Conservation (phyloP, 64 coral and sea anemone genomes). For the Stichodactyla mertensii region DNA sequence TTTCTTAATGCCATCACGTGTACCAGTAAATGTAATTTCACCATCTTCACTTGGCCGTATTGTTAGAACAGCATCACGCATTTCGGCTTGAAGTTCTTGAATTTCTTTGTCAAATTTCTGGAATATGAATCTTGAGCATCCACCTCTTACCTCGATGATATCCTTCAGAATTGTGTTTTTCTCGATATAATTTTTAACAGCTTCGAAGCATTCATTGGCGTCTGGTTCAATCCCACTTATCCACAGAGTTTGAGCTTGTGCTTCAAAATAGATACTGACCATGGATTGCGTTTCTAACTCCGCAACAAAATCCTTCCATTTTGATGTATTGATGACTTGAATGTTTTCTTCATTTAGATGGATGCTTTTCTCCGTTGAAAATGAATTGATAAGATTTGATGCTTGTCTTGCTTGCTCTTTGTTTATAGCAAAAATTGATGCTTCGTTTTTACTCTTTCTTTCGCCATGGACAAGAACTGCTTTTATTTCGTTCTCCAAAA, state of each 20-base stretch:
- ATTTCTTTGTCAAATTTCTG: not conserved
- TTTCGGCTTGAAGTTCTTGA: too few species aligned
- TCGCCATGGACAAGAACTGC: not conserved
- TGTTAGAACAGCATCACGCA: not conserved
- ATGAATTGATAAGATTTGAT: constrained; percentile 1
- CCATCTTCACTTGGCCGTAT: not conserved
- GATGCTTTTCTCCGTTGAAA: constrained; percentile 23
- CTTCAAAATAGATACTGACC: constrained; percentile 25
- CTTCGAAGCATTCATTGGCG: not conserved
- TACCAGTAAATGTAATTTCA: not conserved
- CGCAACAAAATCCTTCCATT: constrained; percentile 45
- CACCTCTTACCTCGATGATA: not conserved
- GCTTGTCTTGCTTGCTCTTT: constrained; percentile 21
- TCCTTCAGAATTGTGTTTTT: constrained; percentile 37
- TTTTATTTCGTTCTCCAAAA: constrained; percentile 2
- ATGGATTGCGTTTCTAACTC: not conserved
- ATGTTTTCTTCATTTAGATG: constrained; percentile 39
- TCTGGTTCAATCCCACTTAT: constrained; percentile 12
- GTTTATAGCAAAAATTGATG: constrained; percentile 39
- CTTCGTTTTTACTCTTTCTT: constrained; percentile 28
- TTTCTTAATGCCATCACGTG: not conserved
- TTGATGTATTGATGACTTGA: not conserved
- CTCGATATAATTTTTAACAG: constrained; percentile 23
- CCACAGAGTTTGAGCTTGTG: constrained; percentile 14
- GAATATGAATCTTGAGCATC: constrained; percentile 19